These are phyloP conservation scores for Mythimna lalbum DNA, from an alignment of 2,888 invertebrate species.

Conservation along the genomic window DNA sequence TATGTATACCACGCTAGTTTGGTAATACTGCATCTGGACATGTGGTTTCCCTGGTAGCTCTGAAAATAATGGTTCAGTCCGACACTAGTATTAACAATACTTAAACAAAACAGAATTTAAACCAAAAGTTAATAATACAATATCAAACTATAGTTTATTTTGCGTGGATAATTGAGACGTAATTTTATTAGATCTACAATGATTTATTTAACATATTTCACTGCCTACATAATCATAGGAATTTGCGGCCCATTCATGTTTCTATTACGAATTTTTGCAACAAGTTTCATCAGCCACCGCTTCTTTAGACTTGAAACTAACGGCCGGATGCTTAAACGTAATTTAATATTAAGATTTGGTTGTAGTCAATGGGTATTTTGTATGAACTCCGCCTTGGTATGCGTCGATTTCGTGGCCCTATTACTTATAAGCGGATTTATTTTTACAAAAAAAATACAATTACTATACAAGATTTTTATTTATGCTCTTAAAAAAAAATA, in stretches of 20 bases:
- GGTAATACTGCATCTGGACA: too few relatives aligned
- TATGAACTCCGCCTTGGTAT: too few relatives aligned
- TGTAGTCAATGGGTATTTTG: too few relatives aligned
- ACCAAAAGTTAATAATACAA: not conserved
- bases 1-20: too few relatives aligned
- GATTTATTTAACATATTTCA: conserved; percentile 18
- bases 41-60: too few relatives aligned
- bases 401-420: too few relatives aligned
- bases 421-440: too few relatives aligned
- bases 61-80: too few relatives aligned
- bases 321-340: not conserved
- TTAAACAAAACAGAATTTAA: not conserved
- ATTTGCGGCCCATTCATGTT: conserved; percentile 17
- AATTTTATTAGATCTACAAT: conserved; percentile 23
- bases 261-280: conserved; percentile 26
- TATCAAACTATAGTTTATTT: not conserved
- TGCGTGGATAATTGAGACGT: conserved; percentile 32
- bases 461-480: too few relatives aligned
- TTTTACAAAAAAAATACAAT: too few relatives aligned
- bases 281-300: conserved; percentile 31
- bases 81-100: too few relatives aligned
- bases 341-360: not conserved
- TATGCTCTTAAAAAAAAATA: too few relatives aligned
- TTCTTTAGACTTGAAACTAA: conserved; percentile 15
- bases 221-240: conserved; percentile 23